Evolutionary conservation across 2,797 vertebrate genomes (phyloP).

Genomic region (Ctenosaura bakeri): DNA sequence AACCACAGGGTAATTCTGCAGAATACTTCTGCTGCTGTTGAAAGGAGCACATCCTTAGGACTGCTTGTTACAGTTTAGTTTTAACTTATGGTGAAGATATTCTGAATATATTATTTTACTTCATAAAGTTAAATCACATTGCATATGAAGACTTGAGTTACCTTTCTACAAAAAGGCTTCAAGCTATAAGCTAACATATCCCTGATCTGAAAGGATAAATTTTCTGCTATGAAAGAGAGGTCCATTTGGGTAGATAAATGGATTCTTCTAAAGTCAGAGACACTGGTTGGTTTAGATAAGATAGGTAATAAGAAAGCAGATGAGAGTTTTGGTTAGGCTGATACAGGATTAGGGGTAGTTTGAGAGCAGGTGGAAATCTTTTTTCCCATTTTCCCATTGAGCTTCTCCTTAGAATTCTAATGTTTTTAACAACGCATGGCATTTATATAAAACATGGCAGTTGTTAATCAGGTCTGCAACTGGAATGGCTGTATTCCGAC

Average conservation of each 20-base stretch:
- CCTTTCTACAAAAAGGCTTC: no score
- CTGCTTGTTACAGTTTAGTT: neutral
- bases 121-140: neutral
- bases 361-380: conserved; percentile 24
- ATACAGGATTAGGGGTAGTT: neutral
- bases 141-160: neutral
- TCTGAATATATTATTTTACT: neutral
- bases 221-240: neutral
- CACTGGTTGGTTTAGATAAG: neutral
- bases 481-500: neutral
- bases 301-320: neutral
- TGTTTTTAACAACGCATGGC: no score
- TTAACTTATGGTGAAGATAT: neutral
- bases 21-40: neutral
- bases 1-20: neutral
- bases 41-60: neutral
- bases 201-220: neutral
- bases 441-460: neutral
- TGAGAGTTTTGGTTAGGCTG: neutral
- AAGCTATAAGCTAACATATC: neutral
- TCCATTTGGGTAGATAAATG: neutral
- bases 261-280: neutral
- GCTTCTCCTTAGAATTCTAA: conserved; percentile 39
- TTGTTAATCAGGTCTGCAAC: neutral
- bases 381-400: conserved; percentile 54